Base-by-base conservation (phyloP, 37 sponge, comb jelly and placozoan species). In the Spongilla lacustris region DNA sequence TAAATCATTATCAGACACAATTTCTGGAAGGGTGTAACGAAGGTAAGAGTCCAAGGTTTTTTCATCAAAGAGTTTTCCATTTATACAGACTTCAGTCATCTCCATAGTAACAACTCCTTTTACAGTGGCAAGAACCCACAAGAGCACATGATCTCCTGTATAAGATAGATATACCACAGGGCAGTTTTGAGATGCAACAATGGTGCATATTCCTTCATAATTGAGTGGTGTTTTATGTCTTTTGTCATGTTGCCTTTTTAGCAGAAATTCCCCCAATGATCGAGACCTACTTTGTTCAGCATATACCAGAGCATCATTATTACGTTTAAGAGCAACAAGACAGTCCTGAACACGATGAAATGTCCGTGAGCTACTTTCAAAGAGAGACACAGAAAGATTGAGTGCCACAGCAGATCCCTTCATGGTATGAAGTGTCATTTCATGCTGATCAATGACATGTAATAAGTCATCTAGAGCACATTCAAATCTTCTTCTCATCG, bases 221-320 rank as follows among this genome's bases (percentile, higher is more conserved):
- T 35, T 71, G 50, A 87, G 83, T 14, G 92, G 92, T 14, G 92
- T 74, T 29, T 37, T 38, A 27, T 85, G 75, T 14, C 29, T 25
- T 22, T 26, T 23, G 67, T 37, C 33, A 83, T 78, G n/a, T n/a
- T n/a, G n/a, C n/a, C 82, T 86, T 68, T 86, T 66, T 69, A 89
- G 69, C 37, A 93, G 49, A 0, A 94, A 83, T 69, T 94, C 94
- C 5, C 94, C 91, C 25, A 94, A 88, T 19, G 87, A 76, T 9
- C 94, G 69, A 0, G 91, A 81, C 4, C 94, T 67, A 74, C 83
- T 84, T 50, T 87, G 88, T 72, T 94, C 94, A 66, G 91, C 94
- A 34, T 41, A 87, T 41, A 71, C 84, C 74, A 94, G 27, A 19
- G 91, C 91, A 27, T 77, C 49, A 41, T 87, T 48, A 73, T 66